Evolutionary conservation across 2,113 vertebrate genomes (phyloP).

Genomic region (Tinamus guttatus): DNA sequence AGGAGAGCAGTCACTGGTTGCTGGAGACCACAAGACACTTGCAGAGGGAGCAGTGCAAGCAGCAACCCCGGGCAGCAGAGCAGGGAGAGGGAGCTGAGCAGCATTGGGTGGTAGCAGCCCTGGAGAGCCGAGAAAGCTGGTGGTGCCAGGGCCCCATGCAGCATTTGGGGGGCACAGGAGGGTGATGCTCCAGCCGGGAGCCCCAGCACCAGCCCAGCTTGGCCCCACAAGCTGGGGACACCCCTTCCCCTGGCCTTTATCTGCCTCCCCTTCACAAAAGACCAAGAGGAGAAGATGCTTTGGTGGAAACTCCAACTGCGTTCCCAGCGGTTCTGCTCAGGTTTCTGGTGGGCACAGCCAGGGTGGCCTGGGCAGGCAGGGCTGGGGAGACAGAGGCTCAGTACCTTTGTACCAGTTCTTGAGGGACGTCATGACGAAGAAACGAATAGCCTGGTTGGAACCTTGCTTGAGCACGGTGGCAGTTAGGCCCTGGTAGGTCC

Average conservation of each 20-base stretch:
- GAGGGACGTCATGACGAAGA: conserved; percentile 94
- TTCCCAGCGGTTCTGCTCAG: not conserved
- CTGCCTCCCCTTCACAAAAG: not conserved
- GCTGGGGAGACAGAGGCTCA: accelerated
- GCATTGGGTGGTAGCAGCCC: accelerated
- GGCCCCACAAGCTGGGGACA: accelerated
- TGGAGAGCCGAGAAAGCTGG: not conserved
- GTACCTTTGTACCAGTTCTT: conserved; percentile 97
- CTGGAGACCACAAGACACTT: too few relatives aligned
- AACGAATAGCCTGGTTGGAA: conserved; percentile 96
- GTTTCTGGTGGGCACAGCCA: not conserved
- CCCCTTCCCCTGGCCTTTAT: not conserved
- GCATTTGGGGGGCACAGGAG: not conserved
- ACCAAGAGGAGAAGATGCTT: not conserved
- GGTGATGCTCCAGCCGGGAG: not conserved
- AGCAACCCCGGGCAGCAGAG: too few relatives aligned
- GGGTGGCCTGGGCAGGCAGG: not conserved
- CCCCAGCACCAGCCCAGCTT: not conserved
- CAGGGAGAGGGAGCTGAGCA: not conserved
- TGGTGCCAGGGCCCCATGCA: accelerated
- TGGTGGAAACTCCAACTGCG: not conserved
- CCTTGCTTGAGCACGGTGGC: conserved; percentile 95
- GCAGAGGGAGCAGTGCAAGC: too few relatives aligned
- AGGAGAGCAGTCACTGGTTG: too few relatives aligned
- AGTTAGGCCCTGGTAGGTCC: conserved; percentile 94